These are phyloP conservation scores for Colius striatus DNA, from an alignment of 2,113 vertebrate species.

Conservation along the genomic window DNA sequence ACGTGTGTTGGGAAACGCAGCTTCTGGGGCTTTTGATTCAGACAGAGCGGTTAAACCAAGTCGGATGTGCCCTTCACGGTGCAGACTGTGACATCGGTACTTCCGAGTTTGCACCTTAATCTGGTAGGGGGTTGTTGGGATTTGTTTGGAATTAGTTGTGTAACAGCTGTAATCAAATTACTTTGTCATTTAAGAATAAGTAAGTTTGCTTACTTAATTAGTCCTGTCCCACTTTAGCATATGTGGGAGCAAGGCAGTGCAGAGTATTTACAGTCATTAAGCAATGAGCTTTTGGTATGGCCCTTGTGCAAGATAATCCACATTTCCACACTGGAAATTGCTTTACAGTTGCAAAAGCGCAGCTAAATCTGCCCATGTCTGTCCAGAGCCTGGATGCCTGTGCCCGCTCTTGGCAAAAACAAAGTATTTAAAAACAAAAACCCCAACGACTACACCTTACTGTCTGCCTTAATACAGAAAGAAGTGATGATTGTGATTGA, in stretches of 20 bases:
- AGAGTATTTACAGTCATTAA: conserved; percentile 17
- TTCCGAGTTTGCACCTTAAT: background rate
- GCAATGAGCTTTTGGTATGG: conserved; percentile 11
- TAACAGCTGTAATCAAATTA: conserved; percentile 53
- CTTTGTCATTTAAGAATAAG: conserved; percentile 27
- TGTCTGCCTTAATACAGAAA: background rate
- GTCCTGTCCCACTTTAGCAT: conserved; percentile 18
- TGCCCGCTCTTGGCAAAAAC: background rate
- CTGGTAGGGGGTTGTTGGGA: background rate
- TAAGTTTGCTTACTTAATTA: conserved; percentile 34
- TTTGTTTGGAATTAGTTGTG: conserved; percentile 1
- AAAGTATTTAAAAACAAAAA: background rate
- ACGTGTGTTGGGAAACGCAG: background rate
- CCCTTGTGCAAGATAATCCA: conserved; percentile 37
- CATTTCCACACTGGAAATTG: conserved; percentile 30
- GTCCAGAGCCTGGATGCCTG: background rate
- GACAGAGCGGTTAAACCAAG: background rate
- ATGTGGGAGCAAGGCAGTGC: conserved; percentile 1
- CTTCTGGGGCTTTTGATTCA: background rate
- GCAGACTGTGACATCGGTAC: background rate
- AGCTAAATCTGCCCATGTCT: background rate
- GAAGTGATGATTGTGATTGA: background rate
- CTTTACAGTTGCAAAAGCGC: conserved; percentile 21
- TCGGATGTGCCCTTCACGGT: background rate
- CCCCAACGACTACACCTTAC: background rate